Evolutionary conservation across 35 echinoderm and acorn worm genomes (phyloP), one percentile per base, ranked within the genome.

Genomic region (Diadema setosum): DNA sequence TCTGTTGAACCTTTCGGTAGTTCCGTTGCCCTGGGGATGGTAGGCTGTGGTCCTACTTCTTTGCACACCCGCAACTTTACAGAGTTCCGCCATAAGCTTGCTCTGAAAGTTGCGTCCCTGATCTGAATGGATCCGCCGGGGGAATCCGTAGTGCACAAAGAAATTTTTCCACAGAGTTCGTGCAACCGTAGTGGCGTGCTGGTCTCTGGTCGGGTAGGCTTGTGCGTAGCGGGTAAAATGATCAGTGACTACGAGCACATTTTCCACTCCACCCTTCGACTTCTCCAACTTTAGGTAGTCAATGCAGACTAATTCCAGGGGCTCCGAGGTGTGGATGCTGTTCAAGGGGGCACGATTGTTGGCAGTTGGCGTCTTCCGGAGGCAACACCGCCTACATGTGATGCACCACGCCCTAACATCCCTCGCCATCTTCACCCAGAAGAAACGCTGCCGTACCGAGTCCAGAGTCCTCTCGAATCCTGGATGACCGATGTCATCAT

Each of bases 241-340:
- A n/a, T n/a, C n/a, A n/a, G n/a, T n/a, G n/a, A n/a, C n/a, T n/a
- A n/a, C n/a, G n/a, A n/a, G n/a, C n/a, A n/a, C n/a, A n/a, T n/a
- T n/a, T n/a, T n/a, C n/a, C n/a, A n/a, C n/a, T n/a, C n/a, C n/a
- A n/a, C n/a, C n/a, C n/a, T n/a, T n/a, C n/a, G n/a, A n/a, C n/a
- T n/a, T n/a, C n/a, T n/a, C n/a, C n/a, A n/a, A n/a, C n/a, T n/a
- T n/a, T n/a, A n/a, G n/a, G n/a, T n/a, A n/a, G 39, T 87, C 74
- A 15, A 92, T 80, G 36, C 65, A 87, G 16, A 92, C 70, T 20
- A 82, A 41, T 43, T 87, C 70, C 84, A 86, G 16, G 8, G 84
- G 84, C 8, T 70, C 58, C 2, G 30, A 1, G 25, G 84, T 70
- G 8, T 69, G 29, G 39, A 70, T 70, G 44, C 0, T 27, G 21